A percentile compares a stretch with the other conserved stretches of the same genome.
Conservation (phyloP, 2,797 vertebrate genomes). For the Poecilia wingei region DNA sequence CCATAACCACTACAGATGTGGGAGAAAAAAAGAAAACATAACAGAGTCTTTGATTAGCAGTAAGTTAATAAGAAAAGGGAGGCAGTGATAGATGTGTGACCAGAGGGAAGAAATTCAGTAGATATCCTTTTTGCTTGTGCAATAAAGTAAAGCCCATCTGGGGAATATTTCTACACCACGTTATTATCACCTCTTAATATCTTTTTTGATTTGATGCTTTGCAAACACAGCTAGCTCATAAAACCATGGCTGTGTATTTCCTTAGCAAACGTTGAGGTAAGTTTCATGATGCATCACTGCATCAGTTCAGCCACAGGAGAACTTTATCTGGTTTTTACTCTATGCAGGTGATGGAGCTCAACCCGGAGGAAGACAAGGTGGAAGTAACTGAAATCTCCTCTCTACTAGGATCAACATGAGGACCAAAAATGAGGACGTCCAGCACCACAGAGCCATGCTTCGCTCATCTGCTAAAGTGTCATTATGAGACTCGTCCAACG, state of each 20-base stretch:
- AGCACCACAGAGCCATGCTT: not conserved
- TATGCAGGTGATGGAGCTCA: not conserved
- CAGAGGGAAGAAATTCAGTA: conserved; percentile 7
- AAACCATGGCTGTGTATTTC: not conserved
- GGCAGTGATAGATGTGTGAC: conserved; percentile 6
- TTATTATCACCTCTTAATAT: not conserved
- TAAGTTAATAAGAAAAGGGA: conserved; percentile 14
- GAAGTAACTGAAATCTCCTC: conserved; percentile 41
- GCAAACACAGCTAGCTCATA: not conserved
- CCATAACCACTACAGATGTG: not conserved
- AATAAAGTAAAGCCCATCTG: not conserved
- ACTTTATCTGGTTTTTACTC: not conserved
- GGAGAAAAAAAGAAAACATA: conserved; percentile 5
- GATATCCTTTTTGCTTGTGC: not conserved
- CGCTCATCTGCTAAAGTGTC: conserved; percentile 16
- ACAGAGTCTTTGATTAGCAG: conserved; percentile 5
- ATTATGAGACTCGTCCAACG: conserved; percentile 3
- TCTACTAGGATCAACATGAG: conserved; percentile 7
- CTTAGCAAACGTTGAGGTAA: not conserved
- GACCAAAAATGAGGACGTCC: conserved; percentile 11
- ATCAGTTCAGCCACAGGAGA: conserved; percentile 4
- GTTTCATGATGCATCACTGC: not conserved
- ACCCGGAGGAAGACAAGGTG: conserved; percentile 18
- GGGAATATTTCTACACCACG: not conserved
- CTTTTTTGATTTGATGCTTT: conserved; percentile 1